Evolutionary conservation across 64 coral and sea anemone species (phyloP).

Genomic region (Montipora efflorescens): DNA sequence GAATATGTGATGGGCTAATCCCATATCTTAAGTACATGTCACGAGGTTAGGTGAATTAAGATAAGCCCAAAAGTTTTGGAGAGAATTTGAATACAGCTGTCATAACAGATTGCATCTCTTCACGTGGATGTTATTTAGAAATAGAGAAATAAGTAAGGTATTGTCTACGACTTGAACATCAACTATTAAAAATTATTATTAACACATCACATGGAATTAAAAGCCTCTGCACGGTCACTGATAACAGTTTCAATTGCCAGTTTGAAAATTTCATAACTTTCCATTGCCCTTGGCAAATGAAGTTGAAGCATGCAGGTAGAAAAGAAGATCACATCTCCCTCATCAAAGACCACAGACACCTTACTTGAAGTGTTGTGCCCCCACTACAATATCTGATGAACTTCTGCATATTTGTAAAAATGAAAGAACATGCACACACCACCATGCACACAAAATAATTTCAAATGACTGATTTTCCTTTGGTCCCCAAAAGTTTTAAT

Average conservation of each 20-base stretch:
- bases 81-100: background rate
- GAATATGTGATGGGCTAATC: no score
- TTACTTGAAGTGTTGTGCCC: conserved; percentile 7
- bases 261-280: conserved; percentile 46
- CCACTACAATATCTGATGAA: conserved; percentile 3
- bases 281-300: conserved; percentile 42
- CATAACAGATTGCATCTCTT: background rate
- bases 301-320: conserved; percentile 50
- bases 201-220: conserved; percentile 14
- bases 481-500: background rate
- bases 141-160: background rate
- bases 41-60: no score
- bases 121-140: conserved; percentile 9
- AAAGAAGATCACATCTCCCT: conserved; percentile 11
- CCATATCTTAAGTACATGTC: no score
- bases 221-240: conserved; percentile 7
- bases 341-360: conserved; percentile 3
- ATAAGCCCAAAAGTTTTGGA: background rate
- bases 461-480: conserved; percentile 22
- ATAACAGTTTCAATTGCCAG: conserved; percentile 14
- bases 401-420: conserved; percentile 10
- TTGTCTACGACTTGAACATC: background rate
- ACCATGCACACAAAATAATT: background rate
- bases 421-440: background rate
- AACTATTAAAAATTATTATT: conserved; percentile 28